A percentile compares a stretch with the other conserved stretches of the same genome.
These are phyloP conservation scores for Ostrea edulis DNA, from an alignment of 1,140 invertebrate species.

Conservation along the genomic window DNA sequence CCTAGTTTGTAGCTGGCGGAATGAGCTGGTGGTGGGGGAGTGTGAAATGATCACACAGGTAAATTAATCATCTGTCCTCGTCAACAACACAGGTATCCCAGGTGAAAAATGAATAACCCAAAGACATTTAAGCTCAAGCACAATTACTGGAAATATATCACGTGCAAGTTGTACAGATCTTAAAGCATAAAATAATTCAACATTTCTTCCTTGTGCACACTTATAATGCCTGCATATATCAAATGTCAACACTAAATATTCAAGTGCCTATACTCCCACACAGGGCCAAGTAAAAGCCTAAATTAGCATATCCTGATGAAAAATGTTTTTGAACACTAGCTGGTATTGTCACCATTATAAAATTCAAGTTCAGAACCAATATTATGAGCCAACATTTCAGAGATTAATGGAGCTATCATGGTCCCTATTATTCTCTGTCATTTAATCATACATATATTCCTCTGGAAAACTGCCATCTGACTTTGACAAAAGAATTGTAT, in stretches of 20 bases:
- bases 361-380: neutral
- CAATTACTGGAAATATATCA: neutral
- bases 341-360: neutral
- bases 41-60: constrained; percentile 33
- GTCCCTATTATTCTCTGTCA: constrained; percentile 5
- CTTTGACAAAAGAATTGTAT: neutral
- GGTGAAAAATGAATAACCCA: neutral
- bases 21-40: constrained; percentile 35
- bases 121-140: neutral
- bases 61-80: constrained; percentile 8
- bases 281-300: neutral
- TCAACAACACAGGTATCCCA: constrained; percentile 22
- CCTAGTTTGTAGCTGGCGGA: neutral
- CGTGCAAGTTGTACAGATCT: neutral
- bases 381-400: neutral
- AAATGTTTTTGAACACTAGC: neutral
- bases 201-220: constrained; percentile 10
- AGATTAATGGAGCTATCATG: neutral
- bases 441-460: constrained; percentile 2
- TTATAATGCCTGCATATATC: neutral
- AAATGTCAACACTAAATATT: constrained; percentile 13
- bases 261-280: neutral
- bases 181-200: neutral
- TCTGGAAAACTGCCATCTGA: constrained; percentile 19
- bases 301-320: neutral